These are phyloP conservation scores for Drosophila sechellia DNA, from an alignment of 1,140 invertebrate species.

Conservation along the genomic window DNA sequence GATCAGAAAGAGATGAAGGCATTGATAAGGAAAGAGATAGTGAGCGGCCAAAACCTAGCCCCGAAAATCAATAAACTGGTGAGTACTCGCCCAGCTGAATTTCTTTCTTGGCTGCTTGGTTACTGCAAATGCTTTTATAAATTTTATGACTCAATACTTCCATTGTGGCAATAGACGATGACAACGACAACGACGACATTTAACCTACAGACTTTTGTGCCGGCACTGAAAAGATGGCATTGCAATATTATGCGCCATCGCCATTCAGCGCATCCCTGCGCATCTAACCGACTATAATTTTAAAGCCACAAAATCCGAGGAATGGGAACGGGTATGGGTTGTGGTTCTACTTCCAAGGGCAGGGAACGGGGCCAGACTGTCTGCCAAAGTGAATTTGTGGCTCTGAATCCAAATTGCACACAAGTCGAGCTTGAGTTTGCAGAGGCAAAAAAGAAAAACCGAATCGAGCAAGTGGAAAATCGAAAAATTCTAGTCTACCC, in stretches of 20 bases:
- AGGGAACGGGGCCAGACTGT: constrained; percentile 7
- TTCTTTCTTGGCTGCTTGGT: constrained; percentile 54
- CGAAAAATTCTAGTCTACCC: constrained; percentile 33
- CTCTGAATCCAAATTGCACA: constrained; percentile 64
- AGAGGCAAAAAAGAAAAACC: constrained; percentile 37
- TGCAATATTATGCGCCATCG: constrained; percentile 58
- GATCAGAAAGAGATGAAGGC: constrained; percentile 1
- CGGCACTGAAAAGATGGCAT: constrained; percentile 41
- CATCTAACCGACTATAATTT: constrained; percentile 74
- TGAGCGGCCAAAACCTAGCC: constrained; percentile 32
- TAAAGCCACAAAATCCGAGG: constrained; percentile 67
- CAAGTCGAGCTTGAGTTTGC: constrained; percentile 66
- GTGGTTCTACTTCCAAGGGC: constrained; percentile 7
- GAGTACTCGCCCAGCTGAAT: constrained; percentile 62
- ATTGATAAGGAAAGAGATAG: constrained; percentile 16
- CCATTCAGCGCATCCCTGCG: constrained; percentile 46
- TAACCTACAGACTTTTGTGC: constrained; percentile 62
- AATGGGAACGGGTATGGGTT: background rate
- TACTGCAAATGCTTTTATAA: constrained; percentile 80
- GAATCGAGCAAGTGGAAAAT: constrained; percentile 68
- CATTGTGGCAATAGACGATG: constrained; percentile 54
- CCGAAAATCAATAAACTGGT: constrained; percentile 79
- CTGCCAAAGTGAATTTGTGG: constrained; percentile 64
- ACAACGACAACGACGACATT: constrained; percentile 58
- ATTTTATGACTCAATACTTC: constrained; percentile 78